Percentiles rank a stretch among this genome's conserved stretches.
Evolutionary conservation across 2,888 invertebrate species (phyloP).

Genomic region (Limnephilus lunatus): DNA sequence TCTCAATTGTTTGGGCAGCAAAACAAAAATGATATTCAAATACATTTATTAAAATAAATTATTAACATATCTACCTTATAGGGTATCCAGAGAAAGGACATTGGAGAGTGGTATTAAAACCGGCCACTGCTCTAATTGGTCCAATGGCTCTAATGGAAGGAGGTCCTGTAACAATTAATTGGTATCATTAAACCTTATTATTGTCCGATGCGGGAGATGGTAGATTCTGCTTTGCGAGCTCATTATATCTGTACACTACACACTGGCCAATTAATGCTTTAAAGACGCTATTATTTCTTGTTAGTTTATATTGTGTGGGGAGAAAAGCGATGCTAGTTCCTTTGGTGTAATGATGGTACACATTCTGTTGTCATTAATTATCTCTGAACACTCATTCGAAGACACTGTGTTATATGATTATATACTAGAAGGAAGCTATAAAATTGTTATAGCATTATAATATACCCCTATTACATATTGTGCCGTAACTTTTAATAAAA

Average conservation of each 20-base stretch:
- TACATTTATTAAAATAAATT: neutral
- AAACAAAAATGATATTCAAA: neutral
- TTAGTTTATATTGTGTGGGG: neutral
- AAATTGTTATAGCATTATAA: neutral
- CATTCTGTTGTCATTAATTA: neutral
- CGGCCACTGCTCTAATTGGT: conserved; percentile 87
- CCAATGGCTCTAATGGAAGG: conserved; percentile 85
- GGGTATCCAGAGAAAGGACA: conserved; percentile 94
- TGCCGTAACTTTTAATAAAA: too few species aligned
- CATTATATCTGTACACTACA: neutral
- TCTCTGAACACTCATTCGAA: neutral
- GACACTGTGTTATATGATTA: neutral
- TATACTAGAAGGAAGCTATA: neutral
- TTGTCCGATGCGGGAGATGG: neutral
- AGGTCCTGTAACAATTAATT: conserved; percentile 76
- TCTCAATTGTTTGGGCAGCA: neutral
- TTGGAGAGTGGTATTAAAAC: conserved; percentile 84
- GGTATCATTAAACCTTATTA: neutral
- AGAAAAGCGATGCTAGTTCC: neutral
- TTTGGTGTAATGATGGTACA: neutral
- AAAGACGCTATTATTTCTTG: neutral
- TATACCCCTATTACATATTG: too few species aligned
- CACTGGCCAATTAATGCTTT: neutral
- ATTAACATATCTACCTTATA: conserved; percentile 74
- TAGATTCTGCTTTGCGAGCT: neutral